phyloP scores from a whole-genome alignment of 2,888 invertebrate species.

The Parthenolecanium corni region DNA sequence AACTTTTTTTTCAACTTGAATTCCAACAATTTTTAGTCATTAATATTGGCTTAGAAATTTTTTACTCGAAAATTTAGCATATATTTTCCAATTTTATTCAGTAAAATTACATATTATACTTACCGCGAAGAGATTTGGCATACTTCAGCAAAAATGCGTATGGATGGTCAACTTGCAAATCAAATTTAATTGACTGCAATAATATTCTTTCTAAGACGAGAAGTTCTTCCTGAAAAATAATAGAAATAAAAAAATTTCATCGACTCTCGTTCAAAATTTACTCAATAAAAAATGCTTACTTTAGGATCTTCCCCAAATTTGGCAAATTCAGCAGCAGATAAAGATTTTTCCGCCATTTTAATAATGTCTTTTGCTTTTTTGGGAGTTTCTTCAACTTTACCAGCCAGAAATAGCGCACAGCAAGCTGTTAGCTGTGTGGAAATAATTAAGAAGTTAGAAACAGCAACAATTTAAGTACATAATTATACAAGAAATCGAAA shows the following conservation, averaged over 20 bases:
- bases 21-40: too few species aligned
- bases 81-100: too few species aligned
- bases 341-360: constrained; percentile 66
- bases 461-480: background rate
- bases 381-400: constrained; percentile 99
- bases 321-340: constrained; percentile 71
- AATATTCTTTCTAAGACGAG: constrained; percentile 94
- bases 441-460: background rate
- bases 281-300: constrained; percentile 46
- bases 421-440: constrained; percentile 69
- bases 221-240: constrained; percentile 49
- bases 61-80: too few species aligned
- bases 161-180: constrained; percentile 94
- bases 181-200: constrained; percentile 96
- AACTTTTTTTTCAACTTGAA: too few species aligned
- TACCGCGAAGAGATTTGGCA: constrained; percentile 79
- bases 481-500: too few species aligned
- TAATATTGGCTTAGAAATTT: too few species aligned
- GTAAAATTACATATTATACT: too few species aligned
- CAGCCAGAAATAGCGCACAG: constrained; percentile 91
- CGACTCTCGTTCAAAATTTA: too few species aligned
- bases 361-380: constrained; percentile 98
- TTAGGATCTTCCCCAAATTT: constrained; percentile 91
- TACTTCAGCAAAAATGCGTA: constrained; percentile 87
- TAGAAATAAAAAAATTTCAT: too few species aligned